These are phyloP conservation scores for Copidosoma aretas DNA, from an alignment of 2,888 invertebrate species.

Conservation along the genomic window DNA sequence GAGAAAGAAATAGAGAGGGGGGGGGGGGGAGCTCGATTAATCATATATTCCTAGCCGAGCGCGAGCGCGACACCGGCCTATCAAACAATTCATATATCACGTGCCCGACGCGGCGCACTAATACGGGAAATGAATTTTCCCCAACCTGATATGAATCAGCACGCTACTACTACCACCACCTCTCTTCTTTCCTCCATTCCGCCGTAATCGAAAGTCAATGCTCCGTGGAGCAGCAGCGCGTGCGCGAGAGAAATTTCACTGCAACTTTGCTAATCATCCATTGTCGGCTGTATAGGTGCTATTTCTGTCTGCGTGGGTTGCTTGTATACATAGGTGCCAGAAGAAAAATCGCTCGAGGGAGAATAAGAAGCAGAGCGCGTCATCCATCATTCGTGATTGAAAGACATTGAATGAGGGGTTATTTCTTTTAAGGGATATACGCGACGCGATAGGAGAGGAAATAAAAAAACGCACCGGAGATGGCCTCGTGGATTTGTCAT, in stretches of 20 bases:
- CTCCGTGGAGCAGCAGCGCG: conserved; percentile 17
- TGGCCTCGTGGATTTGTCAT: too few species aligned
- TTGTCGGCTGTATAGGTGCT: not conserved
- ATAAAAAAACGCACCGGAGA: too few species aligned
- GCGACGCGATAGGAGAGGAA: not conserved
- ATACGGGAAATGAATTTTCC: conserved; percentile 63
- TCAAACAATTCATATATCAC: conserved; percentile 63
- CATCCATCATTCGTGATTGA: conserved; percentile 57
- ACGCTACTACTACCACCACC: too few species aligned
- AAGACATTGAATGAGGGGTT: conserved; percentile 55
- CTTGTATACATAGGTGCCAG: too few species aligned
- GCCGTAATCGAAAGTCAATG: conserved; percentile 42
- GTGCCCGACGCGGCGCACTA: conserved; percentile 59
- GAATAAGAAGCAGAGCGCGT: conserved; percentile 15
- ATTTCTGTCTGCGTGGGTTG: not conserved
- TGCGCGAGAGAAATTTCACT: conserved; percentile 6
- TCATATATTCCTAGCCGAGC: not conserved
- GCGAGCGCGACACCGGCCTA: conserved; percentile 39
- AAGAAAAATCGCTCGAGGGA: conserved; percentile 11
- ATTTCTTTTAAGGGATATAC: conserved; percentile 8
- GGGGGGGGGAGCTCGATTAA: too few species aligned
- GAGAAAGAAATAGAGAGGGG: too few species aligned
- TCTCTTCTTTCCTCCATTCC: too few species aligned
- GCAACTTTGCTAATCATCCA: conserved; percentile 16
- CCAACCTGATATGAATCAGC: conserved; percentile 32